Conservation (phyloP, 2,797 vertebrate genomes). For the Phylloscopus collybita region DNA sequence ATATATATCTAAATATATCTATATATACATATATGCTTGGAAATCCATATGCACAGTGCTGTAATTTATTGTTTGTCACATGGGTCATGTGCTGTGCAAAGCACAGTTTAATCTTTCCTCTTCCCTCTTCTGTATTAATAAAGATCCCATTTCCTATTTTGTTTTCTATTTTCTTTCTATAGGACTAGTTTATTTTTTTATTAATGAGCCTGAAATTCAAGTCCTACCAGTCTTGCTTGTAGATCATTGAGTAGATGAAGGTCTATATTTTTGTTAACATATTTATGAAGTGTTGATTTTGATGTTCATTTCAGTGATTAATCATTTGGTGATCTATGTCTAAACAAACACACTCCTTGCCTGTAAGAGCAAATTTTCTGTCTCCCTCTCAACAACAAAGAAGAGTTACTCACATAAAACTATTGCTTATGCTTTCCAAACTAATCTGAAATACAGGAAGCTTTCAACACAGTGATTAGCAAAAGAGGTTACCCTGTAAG, state of each 20-base stretch:
- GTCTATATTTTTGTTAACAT: neutral
- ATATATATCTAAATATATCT: neutral
- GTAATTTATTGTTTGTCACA: neutral
- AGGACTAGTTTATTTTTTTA: neutral
- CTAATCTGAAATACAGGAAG: neutral
- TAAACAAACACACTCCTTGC: neutral
- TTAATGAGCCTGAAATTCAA: neutral
- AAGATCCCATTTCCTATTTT: neutral
- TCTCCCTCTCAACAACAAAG: neutral
- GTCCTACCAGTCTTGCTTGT: neutral
- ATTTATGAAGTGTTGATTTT: slow-evolving; percentile 14
- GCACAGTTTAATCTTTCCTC: neutral
- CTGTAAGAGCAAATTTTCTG: neutral
- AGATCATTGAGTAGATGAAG: neutral
- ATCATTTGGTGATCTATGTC: neutral
- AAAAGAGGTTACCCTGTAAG: neutral
- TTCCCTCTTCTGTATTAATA: neutral
- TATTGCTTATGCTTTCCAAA: neutral
- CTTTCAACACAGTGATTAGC: neutral
- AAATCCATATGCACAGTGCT: neutral
- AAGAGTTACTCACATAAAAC: neutral
- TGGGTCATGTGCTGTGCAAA: neutral
- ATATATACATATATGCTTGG: no score
- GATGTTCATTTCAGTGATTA: slow-evolving; percentile 9
- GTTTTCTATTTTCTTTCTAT: neutral